Evolutionary conservation across 1,140 invertebrate genomes (phyloP).

Genomic region (Halesus radiatus): DNA sequence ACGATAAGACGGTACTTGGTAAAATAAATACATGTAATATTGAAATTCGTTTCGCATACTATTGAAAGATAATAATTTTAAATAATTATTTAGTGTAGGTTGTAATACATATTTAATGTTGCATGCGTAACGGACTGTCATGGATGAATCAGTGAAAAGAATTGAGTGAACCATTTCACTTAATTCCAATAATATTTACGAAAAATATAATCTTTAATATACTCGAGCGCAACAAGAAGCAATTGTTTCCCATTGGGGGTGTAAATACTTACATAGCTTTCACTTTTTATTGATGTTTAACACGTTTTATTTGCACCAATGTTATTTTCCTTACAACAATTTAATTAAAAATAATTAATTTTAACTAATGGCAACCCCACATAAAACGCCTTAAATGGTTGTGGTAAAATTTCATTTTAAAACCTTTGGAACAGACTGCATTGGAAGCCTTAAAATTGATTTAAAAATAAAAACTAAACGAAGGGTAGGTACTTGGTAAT

Average conservation of each 20-base stretch:
- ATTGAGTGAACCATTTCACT: neutral
- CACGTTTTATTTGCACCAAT: neutral
- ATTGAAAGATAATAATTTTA: slow-evolving; percentile 7
- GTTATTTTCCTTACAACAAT: neutral
- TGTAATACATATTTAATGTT: slow-evolving; percentile 1
- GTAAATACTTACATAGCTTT: neutral
- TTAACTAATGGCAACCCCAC: neutral
- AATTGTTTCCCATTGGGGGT: too few species aligned
- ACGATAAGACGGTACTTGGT: too few species aligned
- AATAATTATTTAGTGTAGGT: neutral
- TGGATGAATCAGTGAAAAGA: neutral
- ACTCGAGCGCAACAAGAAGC: neutral
- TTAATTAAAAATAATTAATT: neutral
- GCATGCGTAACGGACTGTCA: neutral
- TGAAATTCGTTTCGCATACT: slow-evolving; percentile 8
- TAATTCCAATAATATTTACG: too few species aligned
- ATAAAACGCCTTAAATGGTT: slow-evolving; percentile 4
- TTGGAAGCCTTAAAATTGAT: neutral
- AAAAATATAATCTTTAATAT: too few species aligned
- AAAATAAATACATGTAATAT: neutral
- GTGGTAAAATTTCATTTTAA: neutral
- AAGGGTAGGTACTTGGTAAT: too few species aligned
- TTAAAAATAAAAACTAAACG: too few species aligned
- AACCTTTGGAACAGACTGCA: neutral
- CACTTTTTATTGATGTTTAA: neutral